A percentile compares a stretch with the other conserved stretches of the same genome.
phyloP scores from a whole-genome alignment of 2,113 vertebrate species.

The Dolichallabes microphthalmus region DNA sequence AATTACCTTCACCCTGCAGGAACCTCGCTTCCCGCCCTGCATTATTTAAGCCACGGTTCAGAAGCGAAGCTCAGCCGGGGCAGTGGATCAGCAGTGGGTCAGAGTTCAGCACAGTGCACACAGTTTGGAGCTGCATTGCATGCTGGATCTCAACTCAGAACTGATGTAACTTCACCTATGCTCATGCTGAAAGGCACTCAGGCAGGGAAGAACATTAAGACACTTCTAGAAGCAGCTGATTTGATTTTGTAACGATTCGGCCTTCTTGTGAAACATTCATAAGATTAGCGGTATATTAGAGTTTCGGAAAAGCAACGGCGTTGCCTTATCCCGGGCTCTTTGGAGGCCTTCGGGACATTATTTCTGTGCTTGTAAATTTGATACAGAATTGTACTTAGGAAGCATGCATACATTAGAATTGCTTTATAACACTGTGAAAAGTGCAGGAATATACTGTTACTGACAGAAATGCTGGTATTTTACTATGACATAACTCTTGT shows the following conservation, averaged over 20 bases:
- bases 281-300: conserved; percentile 16
- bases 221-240: conserved; percentile 1
- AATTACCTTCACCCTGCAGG: conserved; percentile 33
- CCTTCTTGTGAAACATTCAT: conserved; percentile 18
- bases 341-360: background rate
- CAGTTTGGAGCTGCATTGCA: background rate
- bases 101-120: conserved; percentile 1
- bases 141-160: background rate
- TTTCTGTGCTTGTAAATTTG: background rate
- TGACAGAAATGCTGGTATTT: background rate
- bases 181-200: background rate
- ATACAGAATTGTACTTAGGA: background rate
- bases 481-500: background rate
- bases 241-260: background rate
- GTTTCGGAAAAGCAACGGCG: background rate
- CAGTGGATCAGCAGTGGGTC: background rate
- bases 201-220: conserved; percentile 9
- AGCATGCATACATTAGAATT: background rate
- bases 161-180: background rate
- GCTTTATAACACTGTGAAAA: conserved; percentile 1
- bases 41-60: conserved; percentile 43
- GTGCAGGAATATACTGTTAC: background rate
- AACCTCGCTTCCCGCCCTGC: conserved; percentile 7
- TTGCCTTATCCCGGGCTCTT: background rate
- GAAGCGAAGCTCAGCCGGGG: background rate